Evolutionary conservation across 2,797 vertebrate species (phyloP).

Genomic region (Synanceia verrucosa): DNA sequence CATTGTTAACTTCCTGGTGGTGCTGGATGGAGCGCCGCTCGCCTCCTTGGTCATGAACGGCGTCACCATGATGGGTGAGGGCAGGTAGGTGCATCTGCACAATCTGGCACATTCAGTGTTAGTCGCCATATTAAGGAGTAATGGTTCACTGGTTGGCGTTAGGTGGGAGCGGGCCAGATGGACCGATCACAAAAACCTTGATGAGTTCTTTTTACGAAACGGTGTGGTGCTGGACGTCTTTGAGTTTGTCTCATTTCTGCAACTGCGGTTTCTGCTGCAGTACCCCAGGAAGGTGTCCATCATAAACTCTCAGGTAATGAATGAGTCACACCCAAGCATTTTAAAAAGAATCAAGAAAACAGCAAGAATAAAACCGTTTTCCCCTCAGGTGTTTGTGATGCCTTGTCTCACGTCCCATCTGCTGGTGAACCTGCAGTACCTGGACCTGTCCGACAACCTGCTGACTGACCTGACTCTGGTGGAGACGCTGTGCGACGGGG

Average conservation of each 20-base stretch:
- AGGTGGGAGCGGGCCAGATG: constrained; percentile 51
- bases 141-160: neutral
- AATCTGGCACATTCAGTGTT: too few species aligned
- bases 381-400: constrained; percentile 55
- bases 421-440: constrained; percentile 55
- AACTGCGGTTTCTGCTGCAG: constrained; percentile 46
- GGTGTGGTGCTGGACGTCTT: constrained; percentile 21
- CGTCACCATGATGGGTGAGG: constrained; percentile 39
- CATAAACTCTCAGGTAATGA: constrained; percentile 55
- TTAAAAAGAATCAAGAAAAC: neutral
- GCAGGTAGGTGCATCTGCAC: constrained; percentile 33
- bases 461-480: constrained; percentile 61
- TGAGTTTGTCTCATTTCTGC: constrained; percentile 40
- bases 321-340: neutral
- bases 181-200: constrained; percentile 44
- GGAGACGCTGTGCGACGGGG: constrained; percentile 39
- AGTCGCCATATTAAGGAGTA: neutral
- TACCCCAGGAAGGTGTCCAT: constrained; percentile 65
- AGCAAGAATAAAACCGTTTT: neutral
- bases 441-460: constrained; percentile 70
- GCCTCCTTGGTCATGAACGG: rapidly evolving
- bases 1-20: constrained; percentile 14
- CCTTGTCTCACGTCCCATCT: constrained; percentile 35
- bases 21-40: constrained; percentile 6
- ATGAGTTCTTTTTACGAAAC: constrained; percentile 35